Percentiles rank a stretch among this genome's conserved stretches.
phyloP scores from a whole-genome alignment of 2,888 invertebrate genomes.

The Eurois occulta region DNA sequence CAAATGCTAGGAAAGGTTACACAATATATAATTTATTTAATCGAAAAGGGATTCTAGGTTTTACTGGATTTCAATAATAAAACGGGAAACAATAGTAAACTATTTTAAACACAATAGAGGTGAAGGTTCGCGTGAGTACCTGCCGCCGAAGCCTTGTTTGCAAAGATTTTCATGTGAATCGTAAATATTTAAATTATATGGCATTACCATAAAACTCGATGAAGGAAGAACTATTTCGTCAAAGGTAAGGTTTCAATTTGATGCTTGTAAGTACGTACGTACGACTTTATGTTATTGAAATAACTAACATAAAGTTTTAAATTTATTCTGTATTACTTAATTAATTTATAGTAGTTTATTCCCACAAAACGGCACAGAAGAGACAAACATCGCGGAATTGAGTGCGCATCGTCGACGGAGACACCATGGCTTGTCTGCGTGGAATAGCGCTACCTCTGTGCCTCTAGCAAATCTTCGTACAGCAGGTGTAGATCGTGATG shows the following conservation, averaged over 20 bases:
- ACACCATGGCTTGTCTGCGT: too few relatives aligned
- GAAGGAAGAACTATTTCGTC: constrained; percentile 17
- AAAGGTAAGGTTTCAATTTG: not conserved
- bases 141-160: constrained; percentile 24
- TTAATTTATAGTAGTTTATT: too few relatives aligned
- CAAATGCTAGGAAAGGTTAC: not conserved
- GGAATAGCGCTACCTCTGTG: too few relatives aligned
- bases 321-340: too few relatives aligned
- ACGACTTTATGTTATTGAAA: too few relatives aligned
- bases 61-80: constrained; percentile 17
- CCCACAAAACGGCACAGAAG: too few relatives aligned
- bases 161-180: constrained; percentile 24
- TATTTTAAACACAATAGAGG: constrained; percentile 39
- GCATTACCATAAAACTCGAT: constrained; percentile 8
- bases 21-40: not conserved
- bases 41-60: not conserved
- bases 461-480: too few relatives aligned
- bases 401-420: too few relatives aligned
- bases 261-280: too few relatives aligned
- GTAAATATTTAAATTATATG: constrained; percentile 30
- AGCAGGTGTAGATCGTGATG: too few relatives aligned
- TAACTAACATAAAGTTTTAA: too few relatives aligned
- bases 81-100: constrained; percentile 4
- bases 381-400: too few relatives aligned
- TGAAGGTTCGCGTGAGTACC: constrained; percentile 32